Evolutionary conservation across 2,113 vertebrate genomes (phyloP), one percentile per base, ranked within the genome.

Genomic region (Phaethornis superciliosus): DNA sequence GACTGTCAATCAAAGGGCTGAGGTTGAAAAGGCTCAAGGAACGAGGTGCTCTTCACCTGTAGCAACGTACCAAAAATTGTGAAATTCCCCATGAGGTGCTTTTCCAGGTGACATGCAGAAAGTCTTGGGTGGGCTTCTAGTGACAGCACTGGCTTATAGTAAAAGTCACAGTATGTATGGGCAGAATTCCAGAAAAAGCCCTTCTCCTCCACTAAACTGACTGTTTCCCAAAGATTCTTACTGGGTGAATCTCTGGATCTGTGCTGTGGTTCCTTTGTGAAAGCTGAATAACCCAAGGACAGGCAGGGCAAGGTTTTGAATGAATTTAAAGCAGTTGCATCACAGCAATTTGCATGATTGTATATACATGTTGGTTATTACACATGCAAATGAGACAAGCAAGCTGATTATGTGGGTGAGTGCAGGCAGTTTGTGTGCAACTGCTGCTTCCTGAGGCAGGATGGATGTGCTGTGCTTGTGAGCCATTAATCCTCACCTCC

Each of bases 301-400:
- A 85, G 67, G 78, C 44, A 77, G 80, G 58, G 54, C 75, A 95
- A 77, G 51, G 20, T 51, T 88, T 65, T 84, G 76, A 89, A 92
- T 89, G 37, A 71, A 71, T 84, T 89, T 55, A 79, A 90, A 94
- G 87, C n/a, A 54, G 44, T 85, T 62, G 40, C 89, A 58, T 83
- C 2, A 0, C 30, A 78, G 68, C 65, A 64, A 94, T 93, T 92
- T 85, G 56, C 58, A 78, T 75, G 80, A 78, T 55, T 94, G 79
- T 85, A 85, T 75, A 54, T 60, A 81, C 51, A 32, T 58, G 64
- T 28, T 81, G 54, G 64, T 64, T 88, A 67, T 91, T 89, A 89
- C 82, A 67, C 47, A 93, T 80, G 95, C 89, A 95, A 90, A 96
- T 91, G 76, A 93, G 89, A 74, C 35, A 59, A 69, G 71, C 63